Evolutionary conservation across 2,888 invertebrate genomes (phyloP).

Genomic region (Drosophila infuscata): DNA sequence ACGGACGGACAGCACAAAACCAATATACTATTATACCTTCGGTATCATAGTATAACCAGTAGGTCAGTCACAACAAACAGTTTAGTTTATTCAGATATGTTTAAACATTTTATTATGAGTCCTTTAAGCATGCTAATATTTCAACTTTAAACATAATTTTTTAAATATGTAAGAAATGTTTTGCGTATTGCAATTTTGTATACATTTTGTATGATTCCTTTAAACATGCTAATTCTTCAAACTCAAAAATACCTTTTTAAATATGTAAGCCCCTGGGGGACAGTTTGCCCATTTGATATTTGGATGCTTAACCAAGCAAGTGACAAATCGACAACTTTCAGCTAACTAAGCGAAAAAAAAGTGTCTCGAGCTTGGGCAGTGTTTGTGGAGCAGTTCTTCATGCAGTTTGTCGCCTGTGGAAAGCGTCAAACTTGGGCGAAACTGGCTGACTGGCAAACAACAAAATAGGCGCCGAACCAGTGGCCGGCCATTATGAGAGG

Average conservation of each 20-base stretch:
- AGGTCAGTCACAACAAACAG: neutral
- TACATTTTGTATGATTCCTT: neutral
- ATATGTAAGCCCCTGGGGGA: neutral
- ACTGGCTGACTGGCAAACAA: constrained; percentile 62
- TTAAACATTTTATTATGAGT: neutral
- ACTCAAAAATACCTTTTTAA: neutral
- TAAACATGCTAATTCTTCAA: constrained; percentile 1
- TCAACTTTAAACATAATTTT: neutral
- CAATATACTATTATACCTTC: too few species aligned
- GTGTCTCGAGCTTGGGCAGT: constrained; percentile 1
- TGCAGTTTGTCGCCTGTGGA: constrained; percentile 66
- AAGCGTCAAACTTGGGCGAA: constrained; percentile 70
- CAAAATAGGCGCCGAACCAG: constrained; percentile 31
- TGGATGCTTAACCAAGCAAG: constrained; percentile 53
- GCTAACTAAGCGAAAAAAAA: constrained; percentile 17
- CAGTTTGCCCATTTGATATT: constrained; percentile 5
- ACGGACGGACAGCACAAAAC: too few species aligned
- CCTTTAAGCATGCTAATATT: neutral
- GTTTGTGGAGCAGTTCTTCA: constrained; percentile 27
- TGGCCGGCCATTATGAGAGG: constrained; percentile 1
- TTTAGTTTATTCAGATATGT: neutral
- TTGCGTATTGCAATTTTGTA: neutral
- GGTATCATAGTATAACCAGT: too few species aligned
- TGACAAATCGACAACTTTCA: constrained; percentile 64
- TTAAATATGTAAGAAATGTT: neutral